phyloP scores from a whole-genome alignment of 2,113 vertebrate genomes.

The Nerophis ophidion region DNA sequence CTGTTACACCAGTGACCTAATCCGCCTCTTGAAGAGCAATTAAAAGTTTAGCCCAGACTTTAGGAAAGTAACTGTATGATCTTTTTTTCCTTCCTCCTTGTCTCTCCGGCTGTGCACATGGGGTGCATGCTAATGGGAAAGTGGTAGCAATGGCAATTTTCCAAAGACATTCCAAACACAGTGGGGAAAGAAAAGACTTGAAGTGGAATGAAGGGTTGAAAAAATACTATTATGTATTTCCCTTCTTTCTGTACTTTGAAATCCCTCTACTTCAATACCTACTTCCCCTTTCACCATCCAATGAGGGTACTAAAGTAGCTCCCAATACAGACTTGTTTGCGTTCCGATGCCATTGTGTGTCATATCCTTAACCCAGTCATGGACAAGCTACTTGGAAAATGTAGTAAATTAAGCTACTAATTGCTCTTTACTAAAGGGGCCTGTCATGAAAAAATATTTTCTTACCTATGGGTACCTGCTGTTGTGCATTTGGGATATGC shows the following conservation, averaged over 20 bases:
- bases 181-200: constrained; percentile 27
- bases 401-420: no score
- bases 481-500: no score
- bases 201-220: constrained; percentile 18
- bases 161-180: constrained; percentile 51
- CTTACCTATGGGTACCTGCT: no score
- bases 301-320: constrained; percentile 20
- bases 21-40: constrained; percentile 74
- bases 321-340: constrained; percentile 24
- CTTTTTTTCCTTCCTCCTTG: constrained; percentile 18
- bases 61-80: constrained; percentile 65
- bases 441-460: no score
- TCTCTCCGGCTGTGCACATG: constrained; percentile 36
- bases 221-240: constrained; percentile 19
- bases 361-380: constrained; percentile 13
- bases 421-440: no score
- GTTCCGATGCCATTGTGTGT: constrained; percentile 40
- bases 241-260: constrained; percentile 20
- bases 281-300: constrained; percentile 32
- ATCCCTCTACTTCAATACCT: constrained; percentile 13
- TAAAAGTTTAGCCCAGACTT: constrained; percentile 73
- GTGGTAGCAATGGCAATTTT: constrained; percentile 42
- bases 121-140: constrained; percentile 58
- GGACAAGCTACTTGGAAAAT: no score
- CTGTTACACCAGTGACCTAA: constrained; percentile 67